Evolutionary conservation across 2,888 invertebrate species (phyloP).

Genomic region (Cataglyphis rosenhaueri): DNA sequence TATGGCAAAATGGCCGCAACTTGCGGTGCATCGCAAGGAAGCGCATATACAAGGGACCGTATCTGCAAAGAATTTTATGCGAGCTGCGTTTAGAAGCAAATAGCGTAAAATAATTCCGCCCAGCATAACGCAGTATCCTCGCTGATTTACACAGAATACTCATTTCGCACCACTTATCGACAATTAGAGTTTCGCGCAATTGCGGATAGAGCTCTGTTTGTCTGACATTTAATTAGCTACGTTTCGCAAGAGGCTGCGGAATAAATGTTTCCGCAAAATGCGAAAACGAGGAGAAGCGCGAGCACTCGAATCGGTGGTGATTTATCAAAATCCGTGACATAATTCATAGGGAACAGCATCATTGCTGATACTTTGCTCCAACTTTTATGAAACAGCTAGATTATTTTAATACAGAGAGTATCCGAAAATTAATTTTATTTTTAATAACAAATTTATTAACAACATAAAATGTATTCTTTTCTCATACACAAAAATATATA

Average conservation of each 20-base stretch:
- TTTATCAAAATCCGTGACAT: background rate
- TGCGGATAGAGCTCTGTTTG: conserved; percentile 9
- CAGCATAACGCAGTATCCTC: conserved; percentile 12
- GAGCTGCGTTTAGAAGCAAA: conserved; percentile 22
- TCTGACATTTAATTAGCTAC: conserved; percentile 37
- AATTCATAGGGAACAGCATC: background rate
- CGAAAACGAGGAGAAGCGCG: conserved; percentile 5
- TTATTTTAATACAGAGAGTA: background rate
- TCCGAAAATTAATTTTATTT: background rate
- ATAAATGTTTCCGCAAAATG: conserved; percentile 3
- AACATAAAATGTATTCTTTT: background rate
- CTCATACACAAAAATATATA: background rate
- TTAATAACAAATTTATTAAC: background rate
- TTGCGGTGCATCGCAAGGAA: background rate
- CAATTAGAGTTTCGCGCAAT: conserved; percentile 24
- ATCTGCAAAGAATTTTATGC: conserved; percentile 6
- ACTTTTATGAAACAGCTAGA: background rate
- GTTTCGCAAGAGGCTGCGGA: conserved; percentile 18
- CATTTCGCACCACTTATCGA: conserved; percentile 43
- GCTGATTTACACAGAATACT: background rate
- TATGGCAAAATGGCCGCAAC: conserved; percentile 8
- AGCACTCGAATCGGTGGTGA: background rate
- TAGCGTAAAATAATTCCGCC: conserved; percentile 44
- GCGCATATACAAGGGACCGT: conserved; percentile 10
- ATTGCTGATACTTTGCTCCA: background rate